Evolutionary conservation across 2,888 invertebrate genomes (phyloP).

Genomic region (Leptogaster cylindrica): DNA sequence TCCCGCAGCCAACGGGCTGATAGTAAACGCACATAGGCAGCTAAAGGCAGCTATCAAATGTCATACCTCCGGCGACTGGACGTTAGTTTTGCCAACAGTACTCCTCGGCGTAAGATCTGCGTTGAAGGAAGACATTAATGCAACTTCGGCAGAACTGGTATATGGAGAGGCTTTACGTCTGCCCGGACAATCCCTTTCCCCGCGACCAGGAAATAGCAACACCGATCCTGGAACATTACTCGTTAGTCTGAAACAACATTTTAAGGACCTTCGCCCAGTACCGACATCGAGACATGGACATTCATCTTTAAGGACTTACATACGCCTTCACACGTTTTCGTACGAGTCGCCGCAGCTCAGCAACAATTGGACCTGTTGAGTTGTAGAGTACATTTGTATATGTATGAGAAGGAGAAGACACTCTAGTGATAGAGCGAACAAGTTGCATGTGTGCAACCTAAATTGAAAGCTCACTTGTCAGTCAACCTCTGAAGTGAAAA

Average conservation of each 20-base stretch:
- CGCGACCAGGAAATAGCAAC: too few species aligned
- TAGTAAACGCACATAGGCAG: not conserved
- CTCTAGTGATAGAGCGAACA: too few species aligned
- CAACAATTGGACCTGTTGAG: too few species aligned
- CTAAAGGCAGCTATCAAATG: too few species aligned
- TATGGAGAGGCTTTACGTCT: not conserved
- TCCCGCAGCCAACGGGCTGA: not conserved
- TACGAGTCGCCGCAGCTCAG: not conserved
- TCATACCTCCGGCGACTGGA: not conserved
- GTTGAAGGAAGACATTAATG: not conserved
- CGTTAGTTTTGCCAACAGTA: not conserved
- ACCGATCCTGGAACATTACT: too few species aligned
- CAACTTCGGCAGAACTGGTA: not conserved
- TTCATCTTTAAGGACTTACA: not conserved
- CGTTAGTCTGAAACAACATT: too few species aligned
- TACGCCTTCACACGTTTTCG: not conserved
- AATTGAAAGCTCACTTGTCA: too few species aligned
- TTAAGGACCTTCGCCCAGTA: too few species aligned
- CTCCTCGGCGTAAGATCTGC: not conserved
- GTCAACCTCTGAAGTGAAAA: too few species aligned
- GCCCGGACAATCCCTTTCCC: not conserved
- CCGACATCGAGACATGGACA: not conserved
- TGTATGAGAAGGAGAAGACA: too few species aligned
- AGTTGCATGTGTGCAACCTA: too few species aligned
- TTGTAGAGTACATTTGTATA: too few species aligned